Conservation (phyloP, 2,888 invertebrate genomes). For the Diaperis boleti region DNA sequence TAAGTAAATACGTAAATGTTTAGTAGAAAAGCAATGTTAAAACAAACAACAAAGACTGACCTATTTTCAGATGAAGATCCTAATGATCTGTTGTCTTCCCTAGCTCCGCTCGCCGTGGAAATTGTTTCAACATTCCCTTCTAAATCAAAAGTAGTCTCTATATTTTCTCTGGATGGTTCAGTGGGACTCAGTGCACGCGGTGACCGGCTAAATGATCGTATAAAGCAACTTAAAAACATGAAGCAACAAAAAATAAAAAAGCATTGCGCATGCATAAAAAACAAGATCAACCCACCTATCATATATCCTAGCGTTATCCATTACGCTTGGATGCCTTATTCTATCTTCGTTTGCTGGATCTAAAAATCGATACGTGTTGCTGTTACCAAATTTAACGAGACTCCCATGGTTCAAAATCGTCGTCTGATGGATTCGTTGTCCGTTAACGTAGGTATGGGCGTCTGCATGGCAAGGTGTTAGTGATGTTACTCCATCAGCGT, state of each 20-base stretch:
- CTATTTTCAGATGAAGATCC: slow-evolving; percentile 85
- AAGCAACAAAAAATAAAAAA: slow-evolving; percentile 45
- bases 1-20: too few species aligned
- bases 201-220: slow-evolving; percentile 59
- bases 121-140: slow-evolving; percentile 94
- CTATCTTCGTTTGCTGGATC: slow-evolving; percentile 86
- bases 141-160: slow-evolving; percentile 88
- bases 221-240: slow-evolving; percentile 45
- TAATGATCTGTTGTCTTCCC: slow-evolving; percentile 71
- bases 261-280: slow-evolving; percentile 37
- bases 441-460: slow-evolving; percentile 95
- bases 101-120: slow-evolving; percentile 85
- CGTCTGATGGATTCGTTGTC: slow-evolving; percentile 91
- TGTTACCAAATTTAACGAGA: slow-evolving; percentile 86
- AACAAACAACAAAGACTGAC: slow-evolving; percentile 68
- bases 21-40: not conserved
- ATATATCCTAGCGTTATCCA: slow-evolving; percentile 79
- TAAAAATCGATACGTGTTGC: slow-evolving; percentile 87
- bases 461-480: slow-evolving; percentile 94
- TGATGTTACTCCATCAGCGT: slow-evolving; percentile 90
- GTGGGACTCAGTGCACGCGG: slow-evolving; percentile 65
- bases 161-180: slow-evolving; percentile 76
- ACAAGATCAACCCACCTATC: slow-evolving; percentile 75
- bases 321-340: slow-evolving; percentile 75
- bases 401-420: slow-evolving; percentile 90